Base-by-base conservation (phyloP, 2,888 invertebrate genomes). In the Pseudococcus longispinus region DNA sequence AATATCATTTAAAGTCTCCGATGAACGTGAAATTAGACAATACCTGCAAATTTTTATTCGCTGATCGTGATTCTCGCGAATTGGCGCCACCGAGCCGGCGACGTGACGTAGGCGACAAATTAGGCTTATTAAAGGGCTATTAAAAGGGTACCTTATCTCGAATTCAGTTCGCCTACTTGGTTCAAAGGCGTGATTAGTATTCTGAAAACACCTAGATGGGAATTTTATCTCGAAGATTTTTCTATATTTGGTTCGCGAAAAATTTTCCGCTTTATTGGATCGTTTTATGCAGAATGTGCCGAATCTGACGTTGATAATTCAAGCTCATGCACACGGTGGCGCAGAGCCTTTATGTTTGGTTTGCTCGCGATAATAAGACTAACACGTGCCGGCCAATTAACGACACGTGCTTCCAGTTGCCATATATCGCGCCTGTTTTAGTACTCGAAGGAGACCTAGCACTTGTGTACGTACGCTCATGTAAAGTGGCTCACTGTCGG, bases 301-400 rank as follows among this genome's bases (percentile, higher is more conserved):
- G n/a, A 42, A 37, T 9, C 42, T 42, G 77, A 42, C 42, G 42
- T 42, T 23, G 15, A 80, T 80, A 29, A 37, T 80, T 42, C 42
- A 80, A 42, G 20, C n/a, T n/a, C n/a, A 13, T 11, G n/a, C 20
- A 80, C 15, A 11, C 11, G 23, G 2, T 20, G 13, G 23, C 26
- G 26, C 65, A 5, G 9, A 1, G 65, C 4, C 8, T 42, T 77
- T 20, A 42, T 80, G 77, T 80, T 80, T 80, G 77, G 77, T 80
- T 80, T 29, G 42, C 15, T 29, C 77, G 77, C 77, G 77, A 80
- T 80, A 80, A 80, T 80, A 80, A 80, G 77, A 42, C 8, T 80
- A 42, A 42, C 77, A 80, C 77, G 77, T 80, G 77, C 20, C 11
- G 8, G 77, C 77, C 77, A 42, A 80, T 80, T 80, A 42, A 29